Base-by-base conservation (phyloP, 1,140 invertebrate genomes). In the Choristoneura fumiferana region DNA sequence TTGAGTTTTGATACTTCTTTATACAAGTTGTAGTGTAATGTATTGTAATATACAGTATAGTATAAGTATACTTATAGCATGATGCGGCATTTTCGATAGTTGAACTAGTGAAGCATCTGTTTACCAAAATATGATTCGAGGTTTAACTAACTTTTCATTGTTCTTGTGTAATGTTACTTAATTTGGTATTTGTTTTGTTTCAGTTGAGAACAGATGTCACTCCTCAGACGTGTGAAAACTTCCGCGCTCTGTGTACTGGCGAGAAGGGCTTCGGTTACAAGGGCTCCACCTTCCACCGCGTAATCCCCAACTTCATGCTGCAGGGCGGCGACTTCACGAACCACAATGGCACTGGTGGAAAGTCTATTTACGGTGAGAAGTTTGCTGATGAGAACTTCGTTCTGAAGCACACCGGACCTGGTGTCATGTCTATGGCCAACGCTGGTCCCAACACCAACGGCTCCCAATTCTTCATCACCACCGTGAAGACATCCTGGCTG, bases 231-330 rank as follows among this genome's bases (percentile, higher is more conserved):
- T 95, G 95, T 43, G 96, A 98, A 84, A 99, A 99, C 83, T 98
- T 99, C 93, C 93, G 96, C 63, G 94, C 95, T 1, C 91, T 98
- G 1, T 99, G 98, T 90, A 98, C 96, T 52, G 96, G 96, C 15
- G 97, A 98, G 76, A 97, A 94, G 76, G 97, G 97, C 22, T 98
- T 97, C 82, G 97, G 97, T 4, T 99, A 96, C 92, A 97, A 97
- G 89, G 94, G 94, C 43, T 96, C 94, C 80, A 95, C 92, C 67
- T 98, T 99, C 92, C 97, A 98, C 89, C 94, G 98, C 74, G 95
- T 99, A 62, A 99, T 99, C 81, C 98, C 98, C 65, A 97, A 98
- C 83, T 99, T 99, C 91, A 99, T 99, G 98, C 96, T 96, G 86
- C 98, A 99, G 91, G 95, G 96, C 43, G 97, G 97, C 65, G 98